phyloP scores from a whole-genome alignment of 1,140 invertebrate genomes.

The Elymnias hypermnestra region DNA sequence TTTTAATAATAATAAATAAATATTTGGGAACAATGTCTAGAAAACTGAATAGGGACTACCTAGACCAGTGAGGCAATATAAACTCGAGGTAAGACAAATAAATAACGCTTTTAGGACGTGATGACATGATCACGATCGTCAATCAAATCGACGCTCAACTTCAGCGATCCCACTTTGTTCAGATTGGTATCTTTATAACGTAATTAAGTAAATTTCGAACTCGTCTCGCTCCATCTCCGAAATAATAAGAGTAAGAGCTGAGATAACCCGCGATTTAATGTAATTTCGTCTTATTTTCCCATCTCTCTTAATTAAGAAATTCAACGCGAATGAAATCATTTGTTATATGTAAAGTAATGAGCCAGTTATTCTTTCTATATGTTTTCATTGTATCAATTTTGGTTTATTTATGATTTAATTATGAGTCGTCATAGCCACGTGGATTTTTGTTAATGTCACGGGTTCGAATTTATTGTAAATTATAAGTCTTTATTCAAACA shows the following conservation, averaged over 20 bases:
- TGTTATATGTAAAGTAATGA: slow-evolving; percentile 3
- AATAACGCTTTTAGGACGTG: slow-evolving; percentile 7
- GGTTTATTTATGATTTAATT: too few species aligned
- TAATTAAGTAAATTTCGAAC: slow-evolving; percentile 62
- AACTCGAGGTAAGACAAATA: not conserved
- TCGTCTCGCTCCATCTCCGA: slow-evolving; percentile 44
- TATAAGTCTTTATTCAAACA: too few species aligned
- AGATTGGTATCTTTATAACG: slow-evolving; percentile 55
- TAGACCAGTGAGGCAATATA: too few species aligned
- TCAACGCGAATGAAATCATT: slow-evolving; percentile 7
- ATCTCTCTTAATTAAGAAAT: slow-evolving; percentile 39
- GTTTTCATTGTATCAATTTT: not conserved
- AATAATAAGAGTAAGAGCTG: slow-evolving; percentile 50
- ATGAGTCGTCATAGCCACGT: too few species aligned
- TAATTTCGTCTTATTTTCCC: slow-evolving; percentile 45
- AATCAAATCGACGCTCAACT: slow-evolving; percentile 16
- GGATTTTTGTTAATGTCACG: not conserved
- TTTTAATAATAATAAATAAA: too few species aligned
- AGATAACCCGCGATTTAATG: slow-evolving; percentile 45
- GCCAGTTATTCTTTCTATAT: not conserved
- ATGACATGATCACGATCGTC: slow-evolving; percentile 18
- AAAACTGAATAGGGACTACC: too few species aligned
- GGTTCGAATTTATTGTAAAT: too few species aligned
- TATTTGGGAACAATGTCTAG: too few species aligned
- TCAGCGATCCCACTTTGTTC: slow-evolving; percentile 33